Percentiles rank a stretch among this genome's conserved stretches.
Conservation (phyloP, 1,140 invertebrate species). For the Apis laboriosa region DNA sequence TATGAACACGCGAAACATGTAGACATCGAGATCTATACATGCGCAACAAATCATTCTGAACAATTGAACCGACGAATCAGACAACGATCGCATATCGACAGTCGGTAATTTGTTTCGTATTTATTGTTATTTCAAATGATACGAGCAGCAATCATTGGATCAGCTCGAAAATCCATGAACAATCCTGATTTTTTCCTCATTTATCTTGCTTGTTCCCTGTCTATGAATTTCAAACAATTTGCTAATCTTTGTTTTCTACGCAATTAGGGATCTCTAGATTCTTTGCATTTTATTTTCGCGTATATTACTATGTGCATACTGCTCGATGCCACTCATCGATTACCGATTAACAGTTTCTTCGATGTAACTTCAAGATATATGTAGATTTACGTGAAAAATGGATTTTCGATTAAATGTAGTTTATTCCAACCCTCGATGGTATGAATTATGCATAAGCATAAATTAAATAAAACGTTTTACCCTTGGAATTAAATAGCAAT, state of each 20-base stretch:
- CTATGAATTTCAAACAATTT: constrained; percentile 19
- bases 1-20: not conserved
- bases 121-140: constrained; percentile 8
- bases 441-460: constrained; percentile 8
- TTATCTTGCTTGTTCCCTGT: not conserved
- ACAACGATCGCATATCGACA: not conserved
- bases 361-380: not conserved
- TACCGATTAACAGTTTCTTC: constrained; percentile 29
- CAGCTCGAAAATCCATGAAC: constrained; percentile 12
- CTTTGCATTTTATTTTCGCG: not conserved
- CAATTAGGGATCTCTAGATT: not conserved
- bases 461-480: not conserved
- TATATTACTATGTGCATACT: not conserved
- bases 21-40: not conserved
- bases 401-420: not conserved
- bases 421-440: not conserved
- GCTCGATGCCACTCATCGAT: constrained; percentile 9
- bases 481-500: not conserved
- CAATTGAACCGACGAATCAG: constrained; percentile 6
- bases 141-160: not conserved
- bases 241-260: not conserved
- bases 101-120: constrained; percentile 10
- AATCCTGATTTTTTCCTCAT: not conserved
- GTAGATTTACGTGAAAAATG: not conserved
- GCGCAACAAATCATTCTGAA: constrained; percentile 1